These are phyloP conservation scores for Ceratitis capitata DNA, from an alignment of 1,140 invertebrate genomes.

Conservation along the genomic window DNA sequence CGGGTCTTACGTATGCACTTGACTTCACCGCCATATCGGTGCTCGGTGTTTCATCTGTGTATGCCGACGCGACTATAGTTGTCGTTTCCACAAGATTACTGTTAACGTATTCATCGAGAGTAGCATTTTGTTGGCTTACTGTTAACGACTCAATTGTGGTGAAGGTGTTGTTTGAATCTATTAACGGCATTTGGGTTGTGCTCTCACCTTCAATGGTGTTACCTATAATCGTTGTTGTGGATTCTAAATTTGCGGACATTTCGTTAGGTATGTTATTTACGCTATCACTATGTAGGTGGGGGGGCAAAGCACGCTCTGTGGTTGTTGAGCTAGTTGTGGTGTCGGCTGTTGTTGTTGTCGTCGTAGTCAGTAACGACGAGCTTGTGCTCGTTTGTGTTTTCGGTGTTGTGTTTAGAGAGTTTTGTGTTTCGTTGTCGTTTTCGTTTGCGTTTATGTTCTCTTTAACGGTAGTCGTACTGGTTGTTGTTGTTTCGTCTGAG, in stretches of 20 bases:
- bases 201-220: not conserved
- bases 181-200: not conserved
- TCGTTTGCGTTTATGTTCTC: not conserved
- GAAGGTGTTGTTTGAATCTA: not conserved
- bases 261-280: not conserved
- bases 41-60: constrained; percentile 10
- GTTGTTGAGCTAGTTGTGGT: not conserved
- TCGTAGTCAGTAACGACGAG: not conserved
- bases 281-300: not conserved
- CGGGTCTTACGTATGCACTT: constrained; percentile 59
- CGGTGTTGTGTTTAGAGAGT: not conserved
- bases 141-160: not conserved
- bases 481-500: not conserved
- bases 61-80: not conserved
- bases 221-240: constrained; percentile 4
- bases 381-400: not conserved
- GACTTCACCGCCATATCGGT: constrained; percentile 45
- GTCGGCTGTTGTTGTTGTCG: not conserved
- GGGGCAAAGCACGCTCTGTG: constrained; percentile 21
- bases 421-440: constrained; percentile 5
- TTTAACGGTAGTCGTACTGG: not conserved
- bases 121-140: not conserved
- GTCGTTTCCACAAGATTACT: not conserved
- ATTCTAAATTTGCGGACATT: not conserved
- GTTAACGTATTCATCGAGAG: not conserved